These are phyloP conservation scores for Digitonthophagus gazella DNA, from an alignment of 2,888 invertebrate species.

Conservation along the genomic window DNA sequence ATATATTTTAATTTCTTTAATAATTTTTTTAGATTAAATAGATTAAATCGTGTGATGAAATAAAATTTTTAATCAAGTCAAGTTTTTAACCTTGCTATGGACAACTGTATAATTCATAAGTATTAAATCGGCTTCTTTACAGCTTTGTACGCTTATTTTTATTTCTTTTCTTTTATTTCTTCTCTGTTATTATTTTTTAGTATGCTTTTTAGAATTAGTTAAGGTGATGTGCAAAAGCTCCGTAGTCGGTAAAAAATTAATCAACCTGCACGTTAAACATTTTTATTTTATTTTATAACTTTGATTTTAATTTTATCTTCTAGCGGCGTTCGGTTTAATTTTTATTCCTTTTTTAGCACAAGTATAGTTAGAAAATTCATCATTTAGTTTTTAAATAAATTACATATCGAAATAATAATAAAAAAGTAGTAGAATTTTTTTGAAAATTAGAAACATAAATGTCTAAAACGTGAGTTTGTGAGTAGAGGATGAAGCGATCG, in stretches of 20 bases:
- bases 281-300: neutral
- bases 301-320: neutral
- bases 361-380: no score
- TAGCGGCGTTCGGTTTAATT: neutral
- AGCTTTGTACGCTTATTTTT: slow-evolving; percentile 19
- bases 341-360: neutral
- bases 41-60: no score
- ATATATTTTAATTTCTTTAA: no score
- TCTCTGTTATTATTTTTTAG: slow-evolving; percentile 18
- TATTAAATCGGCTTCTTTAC: slow-evolving; percentile 24
- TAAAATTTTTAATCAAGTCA: no score
- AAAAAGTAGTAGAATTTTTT: neutral
- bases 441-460: slow-evolving; percentile 12
- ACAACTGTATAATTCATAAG: neutral
- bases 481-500: slow-evolving; percentile 41
- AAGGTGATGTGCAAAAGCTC: slow-evolving; percentile 19
- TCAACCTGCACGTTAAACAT: slow-evolving; percentile 12
- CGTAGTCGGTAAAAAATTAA: slow-evolving; percentile 5
- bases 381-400: neutral
- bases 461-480: slow-evolving; percentile 39
- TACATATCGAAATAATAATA: neutral
- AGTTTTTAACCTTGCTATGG: neutral
- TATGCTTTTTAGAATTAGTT: slow-evolving; percentile 21
- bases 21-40: no score
- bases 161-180: slow-evolving; percentile 13